Evolutionary conservation across 2,888 invertebrate species (phyloP).

Genomic region (Hemaris fuciformis): DNA sequence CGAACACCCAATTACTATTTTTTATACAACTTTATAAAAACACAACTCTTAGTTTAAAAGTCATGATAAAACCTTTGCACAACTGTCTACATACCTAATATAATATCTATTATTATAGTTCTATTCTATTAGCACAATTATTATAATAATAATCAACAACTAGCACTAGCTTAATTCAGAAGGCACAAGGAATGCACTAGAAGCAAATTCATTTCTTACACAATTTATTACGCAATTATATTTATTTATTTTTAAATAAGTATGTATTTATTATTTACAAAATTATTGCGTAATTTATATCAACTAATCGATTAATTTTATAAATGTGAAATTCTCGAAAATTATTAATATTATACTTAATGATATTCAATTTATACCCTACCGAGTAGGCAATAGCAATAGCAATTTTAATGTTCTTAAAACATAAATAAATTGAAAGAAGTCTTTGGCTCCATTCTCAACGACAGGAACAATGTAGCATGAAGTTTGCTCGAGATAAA

Average conservation of each 20-base stretch:
- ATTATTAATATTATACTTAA: not conserved
- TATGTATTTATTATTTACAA: conserved; percentile 29
- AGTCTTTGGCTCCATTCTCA: conserved; percentile 9
- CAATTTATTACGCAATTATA: not conserved
- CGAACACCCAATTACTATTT: not conserved
- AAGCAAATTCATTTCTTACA: conserved; percentile 32
- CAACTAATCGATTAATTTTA: conserved; percentile 15
- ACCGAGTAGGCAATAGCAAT: not conserved
- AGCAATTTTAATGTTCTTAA: not conserved
- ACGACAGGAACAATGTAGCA: conserved; percentile 1
- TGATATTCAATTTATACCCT: not conserved
- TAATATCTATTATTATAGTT: not conserved
- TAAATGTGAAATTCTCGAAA: not conserved
- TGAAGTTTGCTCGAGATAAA: conserved; percentile 28
- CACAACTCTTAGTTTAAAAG: not conserved
- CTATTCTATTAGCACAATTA: not conserved
- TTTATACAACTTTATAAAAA: not conserved
- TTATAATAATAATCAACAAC: conserved; percentile 4
- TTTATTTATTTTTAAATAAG: conserved; percentile 6
- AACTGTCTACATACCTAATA: not conserved
- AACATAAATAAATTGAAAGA: not conserved
- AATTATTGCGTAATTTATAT: conserved; percentile 28
- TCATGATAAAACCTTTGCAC: not conserved
- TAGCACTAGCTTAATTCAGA: conserved; percentile 36
- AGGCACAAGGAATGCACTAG: conserved; percentile 78